Percentiles rank a stretch among this genome's conserved stretches.
These are phyloP conservation scores for Psilanteris sp. DNA, from an alignment of 1,140 invertebrate genomes.

Conservation along the genomic window DNA sequence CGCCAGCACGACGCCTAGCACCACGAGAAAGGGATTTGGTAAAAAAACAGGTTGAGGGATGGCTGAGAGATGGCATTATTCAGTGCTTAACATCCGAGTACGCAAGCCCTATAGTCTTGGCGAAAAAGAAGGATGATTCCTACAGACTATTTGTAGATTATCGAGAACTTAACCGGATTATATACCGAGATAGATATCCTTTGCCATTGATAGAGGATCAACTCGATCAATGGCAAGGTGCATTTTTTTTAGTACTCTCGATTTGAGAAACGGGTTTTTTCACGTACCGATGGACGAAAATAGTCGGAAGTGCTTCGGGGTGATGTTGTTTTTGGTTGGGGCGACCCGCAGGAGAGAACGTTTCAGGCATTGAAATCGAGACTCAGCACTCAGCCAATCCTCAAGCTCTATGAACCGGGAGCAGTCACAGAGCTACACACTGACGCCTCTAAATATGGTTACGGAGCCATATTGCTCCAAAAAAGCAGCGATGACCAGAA, in stretches of 20 bases:
- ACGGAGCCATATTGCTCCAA: background rate
- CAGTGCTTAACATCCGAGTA: background rate
- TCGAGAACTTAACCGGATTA: background rate
- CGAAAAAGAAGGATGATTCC: background rate
- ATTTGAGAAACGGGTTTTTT: background rate
- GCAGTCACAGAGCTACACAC: background rate
- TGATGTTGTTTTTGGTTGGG: background rate
- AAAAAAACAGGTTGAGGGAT: background rate
- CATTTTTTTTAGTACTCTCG: background rate
- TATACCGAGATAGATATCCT: background rate
- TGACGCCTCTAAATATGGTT: background rate
- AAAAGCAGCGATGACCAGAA: background rate
- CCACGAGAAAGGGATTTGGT: background rate
- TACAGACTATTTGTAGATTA: slow-evolving; percentile 2
- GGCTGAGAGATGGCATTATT: background rate
- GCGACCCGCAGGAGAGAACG: background rate
- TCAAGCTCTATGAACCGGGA: background rate
- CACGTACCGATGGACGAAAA: background rate
- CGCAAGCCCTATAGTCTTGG: background rate
- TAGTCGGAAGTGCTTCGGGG: background rate
- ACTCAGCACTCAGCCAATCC: background rate
- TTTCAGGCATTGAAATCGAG: background rate
- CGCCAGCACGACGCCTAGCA: background rate
- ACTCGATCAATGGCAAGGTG: background rate
- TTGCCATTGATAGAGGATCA: background rate